Evolutionary conservation across 2,888 invertebrate species (phyloP).

Genomic region (Leucoma salicis): DNA sequence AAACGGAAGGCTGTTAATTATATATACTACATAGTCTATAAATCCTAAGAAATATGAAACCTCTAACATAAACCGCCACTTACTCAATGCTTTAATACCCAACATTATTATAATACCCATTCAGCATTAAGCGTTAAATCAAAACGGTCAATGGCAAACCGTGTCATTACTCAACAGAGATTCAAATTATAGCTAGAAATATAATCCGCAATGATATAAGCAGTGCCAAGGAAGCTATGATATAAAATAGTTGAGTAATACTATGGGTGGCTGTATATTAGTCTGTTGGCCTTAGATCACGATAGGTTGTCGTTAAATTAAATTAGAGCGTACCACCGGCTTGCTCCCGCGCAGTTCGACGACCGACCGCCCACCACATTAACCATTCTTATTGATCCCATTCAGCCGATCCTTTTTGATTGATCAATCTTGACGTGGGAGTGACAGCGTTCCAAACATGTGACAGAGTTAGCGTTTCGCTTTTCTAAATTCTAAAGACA

Average conservation of each 20-base stretch:
- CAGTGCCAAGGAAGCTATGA: constrained; percentile 41
- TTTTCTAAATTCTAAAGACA: constrained; percentile 4
- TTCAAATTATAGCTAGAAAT: constrained; percentile 48
- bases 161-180: constrained; percentile 38
- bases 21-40: constrained; percentile 28
- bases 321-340: constrained; percentile 74
- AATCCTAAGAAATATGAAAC: constrained; percentile 41
- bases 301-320: constrained; percentile 75
- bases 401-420: constrained; percentile 76
- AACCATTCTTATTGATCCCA: constrained; percentile 70
- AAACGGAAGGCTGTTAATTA: constrained; percentile 10
- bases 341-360: constrained; percentile 80
- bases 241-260: constrained; percentile 53
- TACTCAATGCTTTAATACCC: constrained; percentile 40
- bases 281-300: constrained; percentile 55
- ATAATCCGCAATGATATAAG: constrained; percentile 29
- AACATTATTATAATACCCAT: constrained; percentile 31
- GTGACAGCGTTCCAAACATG: constrained; percentile 52
- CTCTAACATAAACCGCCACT: constrained; percentile 42
- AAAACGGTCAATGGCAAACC: constrained; percentile 42
- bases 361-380: constrained; percentile 77
- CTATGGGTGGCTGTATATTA: constrained; percentile 48
- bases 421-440: constrained; percentile 69
- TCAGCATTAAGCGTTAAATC: constrained; percentile 45
- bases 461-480: constrained; percentile 27